These are phyloP conservation scores for Orthosia gothica DNA, from an alignment of 2,888 invertebrate genomes.

Conservation along the genomic window DNA sequence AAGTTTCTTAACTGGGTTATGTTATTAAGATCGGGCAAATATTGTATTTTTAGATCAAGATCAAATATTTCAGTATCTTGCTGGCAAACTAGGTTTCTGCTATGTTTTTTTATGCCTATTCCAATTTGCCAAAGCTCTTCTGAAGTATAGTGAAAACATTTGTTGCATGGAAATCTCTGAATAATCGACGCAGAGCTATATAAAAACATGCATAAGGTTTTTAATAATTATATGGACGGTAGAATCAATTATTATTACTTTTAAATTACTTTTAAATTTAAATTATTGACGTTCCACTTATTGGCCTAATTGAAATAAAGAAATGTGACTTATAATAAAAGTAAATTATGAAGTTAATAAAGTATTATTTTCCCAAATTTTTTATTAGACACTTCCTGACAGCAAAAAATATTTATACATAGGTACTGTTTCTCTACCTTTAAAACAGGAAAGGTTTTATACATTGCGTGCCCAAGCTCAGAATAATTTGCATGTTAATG, in stretches of 20 bases:
- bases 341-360: neutral
- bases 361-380: neutral
- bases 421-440: slow-evolving; percentile 41
- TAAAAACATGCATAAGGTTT: neutral
- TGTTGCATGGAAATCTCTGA: neutral
- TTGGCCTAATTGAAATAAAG: too few species aligned
- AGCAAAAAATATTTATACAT: neutral
- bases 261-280: too few species aligned
- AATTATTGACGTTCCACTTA: too few species aligned
- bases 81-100: neutral
- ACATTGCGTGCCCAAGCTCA: slow-evolving; percentile 67
- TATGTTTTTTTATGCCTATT: neutral
- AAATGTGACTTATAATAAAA: too few species aligned
- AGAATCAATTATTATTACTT: too few species aligned
- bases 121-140: neutral
- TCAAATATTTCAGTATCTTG: neutral
- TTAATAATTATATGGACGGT: neutral
- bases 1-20: neutral
- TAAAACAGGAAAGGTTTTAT: slow-evolving; percentile 58
- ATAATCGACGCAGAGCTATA: neutral
- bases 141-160: neutral
- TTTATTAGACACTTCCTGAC: neutral
- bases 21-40: neutral
- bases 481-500: slow-evolving; percentile 75
- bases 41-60: neutral